Conservation (phyloP, 2,113 vertebrate species). For the Ancistrus triradiatus region DNA sequence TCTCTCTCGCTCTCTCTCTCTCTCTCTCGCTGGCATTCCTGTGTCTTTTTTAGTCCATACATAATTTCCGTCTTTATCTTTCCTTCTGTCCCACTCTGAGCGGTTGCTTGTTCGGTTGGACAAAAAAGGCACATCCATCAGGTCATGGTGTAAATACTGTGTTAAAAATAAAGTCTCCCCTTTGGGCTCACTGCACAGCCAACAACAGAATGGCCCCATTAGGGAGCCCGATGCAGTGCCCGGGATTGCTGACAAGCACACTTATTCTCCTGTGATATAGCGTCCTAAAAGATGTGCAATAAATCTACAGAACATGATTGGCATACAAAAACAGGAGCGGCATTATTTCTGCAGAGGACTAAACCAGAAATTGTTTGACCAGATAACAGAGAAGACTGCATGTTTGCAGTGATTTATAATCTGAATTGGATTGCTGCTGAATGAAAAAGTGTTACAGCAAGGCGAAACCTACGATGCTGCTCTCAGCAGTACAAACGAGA, state of each 20-base stretch:
- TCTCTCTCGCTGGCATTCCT: background rate
- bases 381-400: constrained; percentile 24
- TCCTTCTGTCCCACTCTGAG: background rate
- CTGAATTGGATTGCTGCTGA: constrained; percentile 26
- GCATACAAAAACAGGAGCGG: constrained; percentile 24
- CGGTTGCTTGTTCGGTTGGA: background rate
- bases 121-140: constrained; percentile 13
- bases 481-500: constrained; percentile 35
- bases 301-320: constrained; percentile 32
- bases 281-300: constrained; percentile 22
- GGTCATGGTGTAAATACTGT: constrained; percentile 19
- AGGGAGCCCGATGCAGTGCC: constrained; percentile 5
- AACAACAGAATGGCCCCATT: constrained; percentile 41
- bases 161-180: constrained; percentile 34
- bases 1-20: background rate
- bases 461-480: constrained; percentile 32
- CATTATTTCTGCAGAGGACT: constrained; percentile 21
- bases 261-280: constrained; percentile 27
- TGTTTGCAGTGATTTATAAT: constrained; percentile 36
- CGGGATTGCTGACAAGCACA: constrained; percentile 38
- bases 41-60: background rate
- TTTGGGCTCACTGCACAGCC: constrained; percentile 22
- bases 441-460: constrained; percentile 31
- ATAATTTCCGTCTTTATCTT: background rate
- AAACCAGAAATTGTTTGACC: constrained; percentile 30